phyloP scores from a whole-genome alignment of 1,140 invertebrate genomes.

The Littorina saxatilis region DNA sequence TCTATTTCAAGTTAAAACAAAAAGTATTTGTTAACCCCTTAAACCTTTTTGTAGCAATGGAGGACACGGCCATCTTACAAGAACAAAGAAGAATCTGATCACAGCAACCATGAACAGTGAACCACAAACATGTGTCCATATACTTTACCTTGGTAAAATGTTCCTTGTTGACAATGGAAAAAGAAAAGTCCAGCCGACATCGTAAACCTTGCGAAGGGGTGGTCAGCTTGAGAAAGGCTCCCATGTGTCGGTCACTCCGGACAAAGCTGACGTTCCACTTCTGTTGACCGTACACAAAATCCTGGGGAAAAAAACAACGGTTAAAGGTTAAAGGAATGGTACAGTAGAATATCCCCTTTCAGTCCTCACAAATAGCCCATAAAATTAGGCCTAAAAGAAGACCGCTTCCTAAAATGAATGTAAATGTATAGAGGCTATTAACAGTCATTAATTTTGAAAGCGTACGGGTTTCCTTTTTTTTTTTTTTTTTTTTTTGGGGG shows the following conservation, averaged over 20 bases:
- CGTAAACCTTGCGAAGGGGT: conserved; percentile 83
- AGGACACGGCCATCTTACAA: too few species aligned
- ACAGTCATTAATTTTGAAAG: background rate
- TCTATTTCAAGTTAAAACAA: too few species aligned
- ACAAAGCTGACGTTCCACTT: conserved; percentile 92
- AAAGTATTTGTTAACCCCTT: too few species aligned
- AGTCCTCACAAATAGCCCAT: too few species aligned
- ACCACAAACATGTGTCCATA: too few species aligned
- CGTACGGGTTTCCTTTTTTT: background rate
- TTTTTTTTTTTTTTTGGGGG: too few species aligned
- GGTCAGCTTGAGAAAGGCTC: conserved; percentile 88
- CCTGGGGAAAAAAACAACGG: conserved; percentile 66
- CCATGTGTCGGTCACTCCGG: conserved; percentile 86
- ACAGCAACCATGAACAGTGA: too few species aligned
- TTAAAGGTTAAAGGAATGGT: background rate
- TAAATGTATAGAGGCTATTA: too few species aligned
- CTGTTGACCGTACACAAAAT: conserved; percentile 90
- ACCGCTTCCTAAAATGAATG: too few species aligned
- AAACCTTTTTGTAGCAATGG: too few species aligned
- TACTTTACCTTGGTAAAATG: conserved; percentile 86
- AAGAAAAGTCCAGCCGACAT: conserved; percentile 85
- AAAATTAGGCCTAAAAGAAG: too few species aligned
- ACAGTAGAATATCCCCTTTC: background rate
- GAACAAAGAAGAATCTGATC: too few species aligned
- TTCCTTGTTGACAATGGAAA: conserved; percentile 89